Conservation (phyloP, 2,113 vertebrate species). For the Pionites leucogaster region DNA sequence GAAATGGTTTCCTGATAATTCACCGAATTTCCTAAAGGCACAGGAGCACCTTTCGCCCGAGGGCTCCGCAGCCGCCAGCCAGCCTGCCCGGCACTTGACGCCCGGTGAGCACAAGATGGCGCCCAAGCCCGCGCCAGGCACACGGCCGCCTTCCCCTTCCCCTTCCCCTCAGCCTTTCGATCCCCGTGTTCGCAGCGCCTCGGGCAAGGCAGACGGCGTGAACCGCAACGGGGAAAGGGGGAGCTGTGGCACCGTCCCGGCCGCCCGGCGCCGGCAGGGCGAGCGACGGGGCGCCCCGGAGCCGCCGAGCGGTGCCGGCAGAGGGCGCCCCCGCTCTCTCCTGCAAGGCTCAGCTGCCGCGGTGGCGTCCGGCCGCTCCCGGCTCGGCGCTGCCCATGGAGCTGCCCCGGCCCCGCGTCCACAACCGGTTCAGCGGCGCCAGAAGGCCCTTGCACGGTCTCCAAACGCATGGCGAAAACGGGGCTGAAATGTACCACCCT, state of each 20-base stretch:
- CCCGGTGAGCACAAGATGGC: not conserved
- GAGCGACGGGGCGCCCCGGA: accelerated
- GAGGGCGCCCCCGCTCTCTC: not conserved
- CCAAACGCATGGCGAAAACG: accelerated
- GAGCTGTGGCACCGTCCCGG: not conserved
- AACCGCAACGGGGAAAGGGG: accelerated
- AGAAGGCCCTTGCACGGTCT: accelerated
- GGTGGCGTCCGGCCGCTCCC: accelerated
- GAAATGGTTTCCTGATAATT: accelerated
- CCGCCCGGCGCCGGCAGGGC: not conserved
- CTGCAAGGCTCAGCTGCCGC: not conserved
- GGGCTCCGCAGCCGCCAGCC: not conserved
- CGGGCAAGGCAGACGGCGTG: accelerated
- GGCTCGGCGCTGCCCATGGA: accelerated
- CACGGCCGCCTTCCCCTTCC: accelerated
- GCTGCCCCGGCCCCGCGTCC: accelerated
- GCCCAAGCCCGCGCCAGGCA: not conserved
- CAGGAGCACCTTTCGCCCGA: not conserved
- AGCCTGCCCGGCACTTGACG: not conserved
- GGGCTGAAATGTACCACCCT: not conserved
- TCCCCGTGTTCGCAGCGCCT: not conserved
- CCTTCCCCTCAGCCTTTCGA: accelerated
- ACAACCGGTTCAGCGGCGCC: not conserved
- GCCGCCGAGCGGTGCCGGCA: not conserved
- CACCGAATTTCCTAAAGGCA: accelerated